Conservation (phyloP, 2,797 vertebrate species). For the Tachyglossus aculeatus region DNA sequence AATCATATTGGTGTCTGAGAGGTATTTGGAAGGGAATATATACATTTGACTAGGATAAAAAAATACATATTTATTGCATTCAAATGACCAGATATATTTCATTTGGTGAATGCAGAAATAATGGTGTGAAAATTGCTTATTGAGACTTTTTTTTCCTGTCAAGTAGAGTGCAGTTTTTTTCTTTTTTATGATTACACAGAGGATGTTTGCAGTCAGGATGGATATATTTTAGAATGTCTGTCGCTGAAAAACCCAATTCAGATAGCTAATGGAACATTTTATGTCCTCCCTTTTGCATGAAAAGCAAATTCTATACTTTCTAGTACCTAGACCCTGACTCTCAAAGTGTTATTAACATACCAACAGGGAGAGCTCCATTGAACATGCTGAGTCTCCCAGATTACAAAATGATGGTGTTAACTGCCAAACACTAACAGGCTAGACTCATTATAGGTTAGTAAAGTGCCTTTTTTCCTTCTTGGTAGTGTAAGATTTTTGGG, state of each 20-base stretch:
- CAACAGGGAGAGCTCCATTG: constrained; percentile 1
- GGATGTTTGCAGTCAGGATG: neutral
- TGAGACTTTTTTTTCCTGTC: too few species aligned
- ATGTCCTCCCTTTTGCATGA: neutral
- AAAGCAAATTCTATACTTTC: neutral
- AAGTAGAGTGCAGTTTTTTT: too few species aligned
- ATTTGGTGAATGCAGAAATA: too few species aligned
- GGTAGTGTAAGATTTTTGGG: too few species aligned
- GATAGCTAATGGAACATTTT: neutral
- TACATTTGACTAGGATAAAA: neutral
- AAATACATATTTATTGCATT: neutral
- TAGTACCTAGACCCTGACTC: neutral
- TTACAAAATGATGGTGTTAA: constrained; percentile 20
- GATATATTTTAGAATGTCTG: neutral
- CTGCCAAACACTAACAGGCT: too few species aligned
- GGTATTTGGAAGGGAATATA: too few species aligned
- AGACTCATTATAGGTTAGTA: too few species aligned
- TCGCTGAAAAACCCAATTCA: neutral
- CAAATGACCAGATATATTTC: neutral
- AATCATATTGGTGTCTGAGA: neutral
- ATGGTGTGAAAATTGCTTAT: too few species aligned
- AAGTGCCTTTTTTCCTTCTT: too few species aligned
- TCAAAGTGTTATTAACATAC: neutral
- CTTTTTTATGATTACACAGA: too few species aligned
- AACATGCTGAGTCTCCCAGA: neutral